Conservation (phyloP, 2,797 vertebrate genomes). For the Menidia menidia region DNA sequence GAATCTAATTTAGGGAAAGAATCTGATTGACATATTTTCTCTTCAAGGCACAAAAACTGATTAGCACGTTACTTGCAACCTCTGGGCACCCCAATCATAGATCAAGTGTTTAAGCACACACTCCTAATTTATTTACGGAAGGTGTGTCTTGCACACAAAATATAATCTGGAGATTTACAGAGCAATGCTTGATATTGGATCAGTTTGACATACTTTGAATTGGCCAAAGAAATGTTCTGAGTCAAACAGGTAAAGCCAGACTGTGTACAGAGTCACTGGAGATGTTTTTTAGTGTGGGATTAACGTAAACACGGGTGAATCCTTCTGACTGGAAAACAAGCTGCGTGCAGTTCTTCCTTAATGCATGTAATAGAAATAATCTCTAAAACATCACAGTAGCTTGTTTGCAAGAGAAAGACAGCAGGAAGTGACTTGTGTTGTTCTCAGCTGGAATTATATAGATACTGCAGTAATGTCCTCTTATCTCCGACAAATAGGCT, state of each 20-base stretch:
- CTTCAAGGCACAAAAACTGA: slow-evolving; percentile 60
- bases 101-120: slow-evolving; percentile 51
- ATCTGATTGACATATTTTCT: slow-evolving; percentile 63
- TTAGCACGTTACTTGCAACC: slow-evolving; percentile 55
- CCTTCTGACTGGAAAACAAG: slow-evolving; percentile 5
- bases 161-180: slow-evolving; percentile 55
- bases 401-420: slow-evolving; percentile 20
- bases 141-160: slow-evolving; percentile 55
- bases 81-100: slow-evolving; percentile 49
- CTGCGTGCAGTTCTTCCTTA: neutral
- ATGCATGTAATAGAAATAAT: slow-evolving; percentile 21
- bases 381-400: slow-evolving; percentile 18
- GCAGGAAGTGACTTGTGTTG: neutral
- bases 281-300: slow-evolving; percentile 1
- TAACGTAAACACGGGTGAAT: neutral
- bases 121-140: slow-evolving; percentile 59
- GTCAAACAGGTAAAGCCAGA: slow-evolving; percentile 3
- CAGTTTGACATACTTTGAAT: slow-evolving; percentile 30
- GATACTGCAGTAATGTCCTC: neutral
- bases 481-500: slow-evolving; percentile 5
- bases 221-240: slow-evolving; percentile 2
- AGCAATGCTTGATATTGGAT: slow-evolving; percentile 22
- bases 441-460: neutral
- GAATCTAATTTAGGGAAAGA: slow-evolving; percentile 43
- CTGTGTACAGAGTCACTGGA: neutral